Conservation (phyloP, 2,888 invertebrate species). For the Masnerella sp. region DNA sequence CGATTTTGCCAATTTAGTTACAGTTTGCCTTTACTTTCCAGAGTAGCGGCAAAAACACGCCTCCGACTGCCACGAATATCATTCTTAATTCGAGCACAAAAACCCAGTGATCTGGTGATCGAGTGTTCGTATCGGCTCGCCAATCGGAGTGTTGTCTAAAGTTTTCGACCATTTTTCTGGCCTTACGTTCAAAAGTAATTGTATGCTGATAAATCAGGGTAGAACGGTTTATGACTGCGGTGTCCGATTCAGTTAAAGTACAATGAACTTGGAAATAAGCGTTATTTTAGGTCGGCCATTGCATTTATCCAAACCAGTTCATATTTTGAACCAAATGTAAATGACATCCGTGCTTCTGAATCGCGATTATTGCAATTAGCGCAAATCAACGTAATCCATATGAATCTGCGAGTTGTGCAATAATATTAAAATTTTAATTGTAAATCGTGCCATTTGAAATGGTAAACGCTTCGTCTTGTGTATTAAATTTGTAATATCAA, state of each 20-base stretch:
- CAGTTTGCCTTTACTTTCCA: conserved; percentile 52
- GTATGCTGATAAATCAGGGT: conserved; percentile 38
- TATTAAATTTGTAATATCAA: too few species aligned
- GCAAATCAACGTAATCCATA: too few species aligned
- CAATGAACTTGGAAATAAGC: conserved; percentile 40
- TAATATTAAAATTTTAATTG: too few species aligned
- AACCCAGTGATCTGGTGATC: conserved; percentile 15
- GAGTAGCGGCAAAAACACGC: conserved; percentile 23
- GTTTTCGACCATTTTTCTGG: conserved; percentile 13
- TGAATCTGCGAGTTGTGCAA: too few species aligned
- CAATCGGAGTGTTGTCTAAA: not conserved
- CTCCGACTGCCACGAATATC: conserved; percentile 18
- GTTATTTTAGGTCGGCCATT: conserved; percentile 29
- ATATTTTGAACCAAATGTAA: conserved; percentile 7
- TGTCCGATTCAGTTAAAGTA: conserved; percentile 30
- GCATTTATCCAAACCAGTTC: conserved; percentile 7
- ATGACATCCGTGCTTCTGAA: too few species aligned
- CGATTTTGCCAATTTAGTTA: conserved; percentile 58
- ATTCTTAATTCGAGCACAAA: conserved; percentile 30
- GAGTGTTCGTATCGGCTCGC: not conserved
- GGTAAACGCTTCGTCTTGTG: too few species aligned
- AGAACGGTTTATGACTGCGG: conserved; percentile 24
- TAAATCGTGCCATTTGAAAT: too few species aligned
- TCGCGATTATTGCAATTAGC: too few species aligned
- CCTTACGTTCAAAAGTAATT: conserved; percentile 14